Evolutionary conservation across 2,113 vertebrate species (phyloP).

Genomic region (Indicator indicator): DNA sequence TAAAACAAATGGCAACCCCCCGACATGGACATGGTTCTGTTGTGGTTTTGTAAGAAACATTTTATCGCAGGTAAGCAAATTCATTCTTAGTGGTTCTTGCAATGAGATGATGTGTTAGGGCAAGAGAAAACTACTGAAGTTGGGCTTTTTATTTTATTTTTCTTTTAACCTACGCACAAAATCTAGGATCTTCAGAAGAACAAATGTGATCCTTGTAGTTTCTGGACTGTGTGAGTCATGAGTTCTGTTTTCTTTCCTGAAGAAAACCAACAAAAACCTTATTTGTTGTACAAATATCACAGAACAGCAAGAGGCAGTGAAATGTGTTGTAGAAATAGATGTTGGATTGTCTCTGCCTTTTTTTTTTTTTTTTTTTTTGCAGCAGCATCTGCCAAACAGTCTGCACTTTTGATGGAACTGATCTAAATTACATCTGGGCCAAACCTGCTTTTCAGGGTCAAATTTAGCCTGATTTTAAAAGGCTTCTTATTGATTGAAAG

Average conservation of each 20-base stretch:
- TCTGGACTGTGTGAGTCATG: neutral
- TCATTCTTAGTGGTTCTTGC: neutral
- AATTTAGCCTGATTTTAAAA: conserved; percentile 42
- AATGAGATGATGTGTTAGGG: neutral
- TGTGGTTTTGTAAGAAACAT: conserved; percentile 28
- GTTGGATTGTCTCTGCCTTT: neutral
- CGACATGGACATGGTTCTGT: neutral
- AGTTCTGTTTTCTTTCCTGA: neutral
- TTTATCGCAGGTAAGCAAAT: conserved; percentile 35
- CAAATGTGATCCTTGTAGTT: neutral
- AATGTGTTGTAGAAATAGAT: neutral
- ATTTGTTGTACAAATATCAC: neutral
- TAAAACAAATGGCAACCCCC: neutral
- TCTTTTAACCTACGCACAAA: neutral
- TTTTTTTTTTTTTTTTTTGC: neutral
- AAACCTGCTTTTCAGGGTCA: conserved; percentile 29
- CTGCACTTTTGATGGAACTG: neutral
- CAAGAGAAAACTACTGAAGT: conserved; percentile 31
- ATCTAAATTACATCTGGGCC: conserved; percentile 37
- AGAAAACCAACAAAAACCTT: neutral
- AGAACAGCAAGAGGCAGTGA: neutral
- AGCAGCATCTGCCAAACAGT: neutral
- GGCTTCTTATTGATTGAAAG: conserved; percentile 60
- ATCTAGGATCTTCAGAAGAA: neutral
- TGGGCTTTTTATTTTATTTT: conserved; percentile 28